Evolutionary conservation across 2,113 vertebrate species (phyloP), one percentile per base, ranked within the genome.

Genomic region (Ramphastos sulfuratus): DNA sequence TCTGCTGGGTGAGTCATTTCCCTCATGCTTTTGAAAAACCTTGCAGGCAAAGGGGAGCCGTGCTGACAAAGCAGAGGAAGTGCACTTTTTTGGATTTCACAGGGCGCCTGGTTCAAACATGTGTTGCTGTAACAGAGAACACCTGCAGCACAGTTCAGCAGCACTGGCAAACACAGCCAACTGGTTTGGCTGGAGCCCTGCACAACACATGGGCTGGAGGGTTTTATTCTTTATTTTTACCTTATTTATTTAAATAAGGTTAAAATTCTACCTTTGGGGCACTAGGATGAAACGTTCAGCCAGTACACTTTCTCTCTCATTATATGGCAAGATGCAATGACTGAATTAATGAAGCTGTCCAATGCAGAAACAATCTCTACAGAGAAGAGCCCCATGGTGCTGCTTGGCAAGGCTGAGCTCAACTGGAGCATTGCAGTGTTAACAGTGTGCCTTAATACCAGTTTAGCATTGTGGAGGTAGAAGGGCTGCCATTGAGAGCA

Each of bases 1-100:
- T 97, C 93, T 92, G 95, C 87, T 76, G 89, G 91, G 91, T 97
- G 97, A 97, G 92, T 97, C 96, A 97, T 97, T 97, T 98, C 97
- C 96, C 95, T 96, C 63, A 59, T 10, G 42, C 94, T 93, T 96
- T 95, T 96, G 95, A 97, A 97, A 94, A 95, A 85, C 90, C 92
- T 93, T 80, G 89, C 87, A 94, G 96, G 97, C 96, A 92, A 92
- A 95, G 92, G 95, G 58, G 81, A 97, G 87, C 82, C 7, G 3
- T 85, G 95, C 96, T 97, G 92, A 93, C 93, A 93, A 96, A 96
- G 96, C 90, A 92, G 81, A 96, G 95, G 94, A 97, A 97, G 95
- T 94, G 74, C 78, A 83, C 85, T 94, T 96, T 94, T 91, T 87
- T 0, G 15, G 82, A 82, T 96, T 96, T 96, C 82, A 75, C 37